Evolutionary conservation across 2,113 vertebrate genomes (phyloP).

Genomic region (Mustelus asterias): DNA sequence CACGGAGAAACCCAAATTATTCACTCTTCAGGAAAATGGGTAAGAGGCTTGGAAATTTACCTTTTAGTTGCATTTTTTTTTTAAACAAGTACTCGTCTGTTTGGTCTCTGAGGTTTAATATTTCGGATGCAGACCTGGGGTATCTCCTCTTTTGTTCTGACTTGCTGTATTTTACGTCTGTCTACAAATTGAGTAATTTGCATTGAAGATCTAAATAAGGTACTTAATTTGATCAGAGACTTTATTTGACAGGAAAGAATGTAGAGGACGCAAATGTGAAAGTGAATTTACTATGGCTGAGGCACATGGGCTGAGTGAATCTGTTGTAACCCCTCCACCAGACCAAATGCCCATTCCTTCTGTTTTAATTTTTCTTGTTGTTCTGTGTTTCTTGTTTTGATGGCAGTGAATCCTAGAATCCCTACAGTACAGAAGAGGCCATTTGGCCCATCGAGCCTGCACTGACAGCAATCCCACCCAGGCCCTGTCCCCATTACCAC

Average conservation of each 20-base stretch:
- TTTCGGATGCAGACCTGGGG: background rate
- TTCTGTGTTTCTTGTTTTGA: background rate
- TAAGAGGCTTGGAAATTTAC: conserved; percentile 37
- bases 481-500: too few species aligned
- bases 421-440: too few species aligned
- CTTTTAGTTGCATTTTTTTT: background rate
- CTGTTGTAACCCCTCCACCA: background rate
- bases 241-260: background rate
- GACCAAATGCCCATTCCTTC: background rate
- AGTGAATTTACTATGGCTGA: background rate
- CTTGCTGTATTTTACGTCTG: background rate
- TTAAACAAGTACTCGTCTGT: background rate
- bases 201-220: background rate
- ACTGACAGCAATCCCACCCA: too few species aligned
- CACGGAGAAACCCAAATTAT: conserved; percentile 5
- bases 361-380: background rate
- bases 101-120: too few species aligned
- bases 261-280: background rate
- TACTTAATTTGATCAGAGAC: background rate
- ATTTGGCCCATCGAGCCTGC: too few species aligned
- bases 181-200: background rate
- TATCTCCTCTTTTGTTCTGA: background rate
- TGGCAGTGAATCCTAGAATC: background rate
- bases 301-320: background rate
- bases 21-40: conserved; percentile 39